Conservation (phyloP, 2,113 vertebrate genomes). For the Aphelocoma coerulescens region DNA sequence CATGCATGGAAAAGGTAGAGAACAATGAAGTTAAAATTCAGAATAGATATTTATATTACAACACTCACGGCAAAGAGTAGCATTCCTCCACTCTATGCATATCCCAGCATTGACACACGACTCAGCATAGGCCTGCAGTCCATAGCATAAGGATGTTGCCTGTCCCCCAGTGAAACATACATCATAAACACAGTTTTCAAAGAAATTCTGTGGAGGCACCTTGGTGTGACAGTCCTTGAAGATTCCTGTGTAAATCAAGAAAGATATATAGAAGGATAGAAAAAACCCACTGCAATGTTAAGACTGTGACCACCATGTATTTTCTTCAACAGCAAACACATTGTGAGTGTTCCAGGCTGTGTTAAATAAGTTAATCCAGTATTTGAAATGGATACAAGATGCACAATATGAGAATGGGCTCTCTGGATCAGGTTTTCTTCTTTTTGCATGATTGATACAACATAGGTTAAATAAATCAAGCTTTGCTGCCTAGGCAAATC, state of each 20-base stretch:
- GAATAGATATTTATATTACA: not conserved
- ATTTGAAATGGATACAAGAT: not conserved
- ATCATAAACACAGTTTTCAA: slow-evolving; percentile 84
- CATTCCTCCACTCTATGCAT: slow-evolving; percentile 80
- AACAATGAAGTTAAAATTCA: not conserved
- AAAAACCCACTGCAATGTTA: not conserved
- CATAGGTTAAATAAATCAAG: not conserved
- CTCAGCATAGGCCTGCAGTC: slow-evolving; percentile 84
- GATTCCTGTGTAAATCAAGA: slow-evolving; percentile 71
- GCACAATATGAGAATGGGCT: not conserved
- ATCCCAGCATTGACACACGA: slow-evolving; percentile 75
- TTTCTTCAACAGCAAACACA: not conserved
- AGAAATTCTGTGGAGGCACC: slow-evolving; percentile 72
- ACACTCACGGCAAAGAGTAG: slow-evolving; percentile 86
- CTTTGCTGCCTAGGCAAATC: not conserved
- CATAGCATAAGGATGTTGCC: slow-evolving; percentile 80
- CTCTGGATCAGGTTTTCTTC: not conserved
- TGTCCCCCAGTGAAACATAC: slow-evolving; percentile 79
- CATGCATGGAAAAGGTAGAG: not conserved
- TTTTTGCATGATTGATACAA: not conserved
- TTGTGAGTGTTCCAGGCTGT: not conserved
- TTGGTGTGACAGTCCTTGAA: slow-evolving; percentile 80
- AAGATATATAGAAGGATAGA: not conserved
- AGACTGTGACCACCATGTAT: not conserved
- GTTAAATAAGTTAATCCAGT: not conserved